Evolutionary conservation across 1,140 invertebrate genomes (phyloP).

Genomic region (Pseudomyrmex flavicornis): DNA sequence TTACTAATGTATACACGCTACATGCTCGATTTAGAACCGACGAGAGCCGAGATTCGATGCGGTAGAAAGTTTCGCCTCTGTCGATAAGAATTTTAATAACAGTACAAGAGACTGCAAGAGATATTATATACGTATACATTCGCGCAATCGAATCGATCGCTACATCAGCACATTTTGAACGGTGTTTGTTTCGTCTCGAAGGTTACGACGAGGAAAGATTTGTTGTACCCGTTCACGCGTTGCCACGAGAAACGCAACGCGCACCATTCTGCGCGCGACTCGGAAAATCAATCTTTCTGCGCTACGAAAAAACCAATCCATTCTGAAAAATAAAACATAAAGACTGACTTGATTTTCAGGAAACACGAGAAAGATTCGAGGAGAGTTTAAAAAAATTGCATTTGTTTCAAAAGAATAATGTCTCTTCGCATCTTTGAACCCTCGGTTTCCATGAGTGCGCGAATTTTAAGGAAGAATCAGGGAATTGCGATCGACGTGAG

Average conservation of each 20-base stretch:
- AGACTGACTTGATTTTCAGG: neutral
- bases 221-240: conserved; percentile 67
- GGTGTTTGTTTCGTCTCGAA: conserved; percentile 16
- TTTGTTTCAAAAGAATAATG: neutral
- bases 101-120: neutral
- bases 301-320: neutral
- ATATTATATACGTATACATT: neutral
- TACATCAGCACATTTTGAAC: neutral
- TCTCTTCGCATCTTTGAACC: neutral
- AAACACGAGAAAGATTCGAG: neutral
- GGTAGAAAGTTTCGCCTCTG: conserved; percentile 52
- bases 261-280: conserved; percentile 27
- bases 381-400: neutral
- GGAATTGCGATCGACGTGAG: neutral
- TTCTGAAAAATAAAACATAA: neutral
- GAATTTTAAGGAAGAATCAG: neutral
- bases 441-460: neutral
- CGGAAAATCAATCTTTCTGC: conserved; percentile 9
- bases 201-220: conserved; percentile 59
- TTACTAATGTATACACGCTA: conserved; percentile 38
- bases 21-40: conserved; percentile 25
- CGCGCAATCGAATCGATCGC: neutral
- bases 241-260: conserved; percentile 35
- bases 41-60: conserved; percentile 25
- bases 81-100: conserved; percentile 4